Conservation (phyloP, 2,797 vertebrate species). For the Okamejei kenojei region DNA sequence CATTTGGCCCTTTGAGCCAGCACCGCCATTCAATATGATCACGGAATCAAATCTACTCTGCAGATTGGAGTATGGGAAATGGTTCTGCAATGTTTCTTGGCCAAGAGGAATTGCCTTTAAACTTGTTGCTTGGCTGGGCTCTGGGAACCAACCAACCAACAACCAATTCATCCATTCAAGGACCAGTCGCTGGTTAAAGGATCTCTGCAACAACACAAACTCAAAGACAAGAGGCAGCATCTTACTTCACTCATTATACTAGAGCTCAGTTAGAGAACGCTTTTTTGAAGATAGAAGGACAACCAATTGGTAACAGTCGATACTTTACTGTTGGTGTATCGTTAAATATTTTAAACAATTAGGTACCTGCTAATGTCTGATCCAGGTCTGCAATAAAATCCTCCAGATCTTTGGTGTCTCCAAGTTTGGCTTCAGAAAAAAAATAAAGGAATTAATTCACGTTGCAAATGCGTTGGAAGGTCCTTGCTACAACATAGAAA, state of each 20-base stretch:
- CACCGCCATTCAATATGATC: no score
- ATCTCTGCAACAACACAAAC: neutral
- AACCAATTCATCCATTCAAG: no score
- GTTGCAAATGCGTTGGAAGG: neutral
- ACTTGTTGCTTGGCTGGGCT: no score
- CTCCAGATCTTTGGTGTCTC: slow-evolving; percentile 56
- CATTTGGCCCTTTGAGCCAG: no score
- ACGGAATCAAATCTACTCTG: neutral
- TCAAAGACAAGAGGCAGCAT: neutral
- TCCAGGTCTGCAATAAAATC: slow-evolving; percentile 56
- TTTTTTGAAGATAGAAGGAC: neutral
- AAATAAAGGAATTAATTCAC: neutral
- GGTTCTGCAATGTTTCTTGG: neutral
- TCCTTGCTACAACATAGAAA: neutral
- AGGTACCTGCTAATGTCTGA: slow-evolving; percentile 48
- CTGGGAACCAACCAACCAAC: no score
- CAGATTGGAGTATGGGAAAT: neutral
- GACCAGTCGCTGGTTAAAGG: no score
- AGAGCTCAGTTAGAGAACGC: neutral
- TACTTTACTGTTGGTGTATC: neutral
- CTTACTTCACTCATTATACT: neutral
- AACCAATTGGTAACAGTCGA: neutral
- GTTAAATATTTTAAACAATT: neutral
- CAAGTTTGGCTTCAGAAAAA: slow-evolving; percentile 49
- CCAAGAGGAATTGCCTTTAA: neutral